A percentile compares a stretch with the other conserved stretches of the same genome.
Evolutionary conservation across 2,113 vertebrate species (phyloP).

Genomic region (Tychaedon coryphoeus): DNA sequence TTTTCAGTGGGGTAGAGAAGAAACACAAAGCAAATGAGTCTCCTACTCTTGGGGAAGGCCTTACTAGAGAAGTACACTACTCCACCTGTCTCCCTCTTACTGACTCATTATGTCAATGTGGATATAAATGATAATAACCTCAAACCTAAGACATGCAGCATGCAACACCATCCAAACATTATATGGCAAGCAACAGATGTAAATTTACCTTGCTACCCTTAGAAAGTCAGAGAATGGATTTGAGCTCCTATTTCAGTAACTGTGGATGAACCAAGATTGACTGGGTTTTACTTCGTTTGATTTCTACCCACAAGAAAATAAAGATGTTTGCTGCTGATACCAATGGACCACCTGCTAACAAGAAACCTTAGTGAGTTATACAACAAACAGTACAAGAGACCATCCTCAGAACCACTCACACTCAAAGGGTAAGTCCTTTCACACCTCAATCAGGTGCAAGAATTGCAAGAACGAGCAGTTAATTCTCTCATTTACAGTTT

Average conservation of each 20-base stretch:
- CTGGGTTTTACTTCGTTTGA: not conserved
- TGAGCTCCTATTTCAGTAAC: not conserved
- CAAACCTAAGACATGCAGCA: not conserved
- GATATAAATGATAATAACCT: not conserved
- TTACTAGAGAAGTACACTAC: not conserved
- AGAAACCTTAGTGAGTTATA: not conserved
- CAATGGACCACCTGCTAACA: not conserved
- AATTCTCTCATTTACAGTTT: not conserved
- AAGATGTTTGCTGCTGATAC: not conserved
- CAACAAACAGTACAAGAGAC: not conserved
- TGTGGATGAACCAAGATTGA: not conserved
- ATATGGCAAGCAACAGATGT: accelerated
- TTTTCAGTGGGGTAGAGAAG: not conserved
- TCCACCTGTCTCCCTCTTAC: not conserved
- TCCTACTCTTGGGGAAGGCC: not conserved
- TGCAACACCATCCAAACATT: not conserved
- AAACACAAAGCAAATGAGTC: not conserved
- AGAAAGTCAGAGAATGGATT: not conserved
- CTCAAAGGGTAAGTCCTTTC: not conserved
- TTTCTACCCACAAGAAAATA: not conserved
- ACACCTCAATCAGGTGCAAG: not conserved
- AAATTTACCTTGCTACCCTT: not conserved
- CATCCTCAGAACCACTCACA: not conserved
- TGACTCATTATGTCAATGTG: not conserved
- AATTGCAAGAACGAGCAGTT: not conserved